Percentiles rank a stretch among this genome's conserved stretches.
phyloP scores from a whole-genome alignment of 2,113 vertebrate genomes.

The Excalfactoria chinensis region DNA sequence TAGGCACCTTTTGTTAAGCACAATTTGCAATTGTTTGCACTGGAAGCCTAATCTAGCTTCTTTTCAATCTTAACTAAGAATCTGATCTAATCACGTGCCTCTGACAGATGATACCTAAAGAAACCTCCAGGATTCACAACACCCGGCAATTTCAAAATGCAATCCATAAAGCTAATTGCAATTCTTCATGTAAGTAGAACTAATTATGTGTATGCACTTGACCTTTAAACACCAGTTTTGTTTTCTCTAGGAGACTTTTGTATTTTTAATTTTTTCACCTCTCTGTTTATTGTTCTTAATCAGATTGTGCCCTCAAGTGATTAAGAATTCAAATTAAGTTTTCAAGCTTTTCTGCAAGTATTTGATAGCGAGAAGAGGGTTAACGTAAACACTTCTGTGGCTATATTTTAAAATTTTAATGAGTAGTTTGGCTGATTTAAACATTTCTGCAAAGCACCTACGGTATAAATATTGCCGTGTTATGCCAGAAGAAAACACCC shows the following conservation, averaged over 20 bases:
- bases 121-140: slow-evolving; percentile 9
- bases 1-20: background rate
- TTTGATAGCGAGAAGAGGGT: slow-evolving; percentile 16
- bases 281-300: slow-evolving; percentile 64
- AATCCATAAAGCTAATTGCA: slow-evolving; percentile 48
- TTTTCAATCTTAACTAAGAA: background rate
- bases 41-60: background rate
- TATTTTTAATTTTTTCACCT: slow-evolving; percentile 59
- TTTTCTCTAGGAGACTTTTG: slow-evolving; percentile 53
- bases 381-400: slow-evolving; percentile 1
- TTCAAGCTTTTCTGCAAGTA: slow-evolving; percentile 19
- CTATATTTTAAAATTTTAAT: background rate
- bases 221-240: slow-evolving; percentile 59
- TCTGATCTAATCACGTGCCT: background rate
- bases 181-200: slow-evolving; percentile 40
- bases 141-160: slow-evolving; percentile 50
- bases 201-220: slow-evolving; percentile 9
- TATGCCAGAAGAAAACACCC: background rate
- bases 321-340: slow-evolving; percentile 50
- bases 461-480: background rate
- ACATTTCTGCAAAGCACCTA: background rate
- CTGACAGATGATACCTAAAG: background rate
- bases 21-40: background rate
- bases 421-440: background rate
- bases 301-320: slow-evolving; percentile 65